Evolutionary conservation across 1,140 invertebrate species (phyloP), one percentile per base, ranked within the genome.

Genomic region (Reticulitermes speratus): DNA sequence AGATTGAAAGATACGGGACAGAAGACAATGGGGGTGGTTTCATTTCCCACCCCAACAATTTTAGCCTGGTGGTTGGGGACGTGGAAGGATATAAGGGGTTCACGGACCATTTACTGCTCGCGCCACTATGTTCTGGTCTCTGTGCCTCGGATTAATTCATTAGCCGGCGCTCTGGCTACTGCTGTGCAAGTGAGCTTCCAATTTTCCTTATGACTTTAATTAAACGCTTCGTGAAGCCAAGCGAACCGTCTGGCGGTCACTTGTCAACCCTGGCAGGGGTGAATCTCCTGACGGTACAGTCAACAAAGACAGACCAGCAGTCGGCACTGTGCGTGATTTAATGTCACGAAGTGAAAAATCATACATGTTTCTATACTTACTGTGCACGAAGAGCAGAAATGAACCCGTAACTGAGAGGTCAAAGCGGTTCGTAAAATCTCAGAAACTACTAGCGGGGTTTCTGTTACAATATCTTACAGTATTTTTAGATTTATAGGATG

Each of bases 161-260:
- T 75, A 75, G 65, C 65, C 12, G 9, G 5, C 9, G 3, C 65
- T 30, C n/a, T 25, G n/a, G 65, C 65, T 75, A 75, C 65, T 14
- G 65, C 65, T 75, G 65, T 75, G 65, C 65, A 30, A n/a, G 65
- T 30, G 65, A 75, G 65, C 65, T 75, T 75, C 65, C 65, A 75
- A 75, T 75, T 75, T 75, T 75, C 65, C n/a, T 75, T 75, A 75
- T 75, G 65, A 75, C 65, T 75, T 75, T 75, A 75, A 75, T 75
- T 75, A 75, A 75, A 30, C 65, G 25, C 65, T 75, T 75, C 65
- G 65, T 75, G 25, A 75, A 75, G 65, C 52, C 16, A 55, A 21
- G 16, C 52, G 14, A 55, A 21, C 19, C 65, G 65, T 11, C n/a
- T 11, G 65, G 2, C n/a, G 65, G 65, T 75, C 65, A 75, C 65